Percentiles rank a stretch among this genome's conserved stretches.
Conservation (phyloP, 2,797 vertebrate genomes). For the Scleropages formosus region DNA sequence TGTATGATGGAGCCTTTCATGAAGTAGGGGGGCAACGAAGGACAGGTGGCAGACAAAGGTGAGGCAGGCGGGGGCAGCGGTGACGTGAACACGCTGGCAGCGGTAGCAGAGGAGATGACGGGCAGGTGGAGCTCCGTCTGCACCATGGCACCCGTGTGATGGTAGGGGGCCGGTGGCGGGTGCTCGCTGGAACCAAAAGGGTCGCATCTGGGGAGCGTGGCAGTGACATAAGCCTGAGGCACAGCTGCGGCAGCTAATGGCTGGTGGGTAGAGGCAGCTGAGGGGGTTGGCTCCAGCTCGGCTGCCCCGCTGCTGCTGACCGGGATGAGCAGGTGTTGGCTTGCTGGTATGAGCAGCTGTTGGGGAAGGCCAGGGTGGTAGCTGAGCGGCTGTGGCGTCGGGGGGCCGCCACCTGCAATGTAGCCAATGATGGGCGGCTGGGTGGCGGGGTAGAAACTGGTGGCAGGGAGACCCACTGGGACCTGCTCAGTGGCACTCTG, state of each 20-base stretch:
- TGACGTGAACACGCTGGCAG: constrained; percentile 43
- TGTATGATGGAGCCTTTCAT: constrained; percentile 89
- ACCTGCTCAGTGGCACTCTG: constrained; percentile 81
- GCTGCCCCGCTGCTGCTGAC: constrained; percentile 73
- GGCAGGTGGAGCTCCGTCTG: constrained; percentile 78
- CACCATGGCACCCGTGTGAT: constrained; percentile 67
- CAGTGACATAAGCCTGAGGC: constrained; percentile 90
- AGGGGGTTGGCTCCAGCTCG: constrained; percentile 76
- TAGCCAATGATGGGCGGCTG: constrained; percentile 92
- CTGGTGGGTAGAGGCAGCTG: constrained; percentile 73
- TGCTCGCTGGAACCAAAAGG: constrained; percentile 66
- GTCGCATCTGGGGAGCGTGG: constrained; percentile 87
- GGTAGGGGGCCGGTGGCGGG: constrained; percentile 62
- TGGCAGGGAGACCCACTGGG: constrained; percentile 72
- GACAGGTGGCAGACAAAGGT: constrained; percentile 56
- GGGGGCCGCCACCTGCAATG: constrained; percentile 78
- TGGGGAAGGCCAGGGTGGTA: constrained; percentile 87
- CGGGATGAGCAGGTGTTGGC: constrained; percentile 91
- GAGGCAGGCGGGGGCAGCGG: not conserved
- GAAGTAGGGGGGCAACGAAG: constrained; percentile 81
- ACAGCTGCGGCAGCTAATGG: constrained; percentile 77
- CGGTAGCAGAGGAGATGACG: constrained; percentile 58
- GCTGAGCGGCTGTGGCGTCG: constrained; percentile 80
- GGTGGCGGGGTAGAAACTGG: constrained; percentile 83
- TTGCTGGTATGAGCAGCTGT: constrained; percentile 91